These are phyloP conservation scores for Cossypha heuglini DNA, from an alignment of 2,797 vertebrate genomes.

Conservation along the genomic window DNA sequence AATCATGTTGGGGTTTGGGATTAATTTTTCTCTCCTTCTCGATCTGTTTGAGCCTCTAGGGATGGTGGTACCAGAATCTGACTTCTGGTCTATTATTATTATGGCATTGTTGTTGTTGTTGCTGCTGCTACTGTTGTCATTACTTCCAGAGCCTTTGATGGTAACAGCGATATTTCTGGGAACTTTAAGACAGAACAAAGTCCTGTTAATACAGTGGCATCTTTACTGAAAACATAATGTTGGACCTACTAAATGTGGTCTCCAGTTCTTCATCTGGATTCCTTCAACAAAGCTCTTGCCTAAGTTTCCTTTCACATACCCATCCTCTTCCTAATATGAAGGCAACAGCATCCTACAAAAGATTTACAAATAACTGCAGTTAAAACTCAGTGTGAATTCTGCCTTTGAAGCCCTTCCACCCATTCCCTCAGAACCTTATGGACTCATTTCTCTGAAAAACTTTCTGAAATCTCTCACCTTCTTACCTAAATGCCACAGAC, in stretches of 20 bases:
- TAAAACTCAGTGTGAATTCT: neutral
- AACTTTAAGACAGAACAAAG: neutral
- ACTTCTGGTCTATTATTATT: neutral
- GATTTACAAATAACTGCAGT: neutral
- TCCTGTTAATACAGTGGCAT: neutral
- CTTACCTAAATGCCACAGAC: neutral
- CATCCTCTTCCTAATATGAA: neutral
- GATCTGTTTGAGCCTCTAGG: neutral
- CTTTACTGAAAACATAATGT: neutral
- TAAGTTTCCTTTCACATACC: neutral
- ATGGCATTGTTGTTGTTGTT: neutral
- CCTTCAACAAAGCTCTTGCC: neutral
- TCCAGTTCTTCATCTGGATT: neutral
- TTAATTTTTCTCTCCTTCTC: neutral
- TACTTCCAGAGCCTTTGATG: neutral
- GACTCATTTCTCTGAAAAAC: neutral
- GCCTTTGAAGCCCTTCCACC: neutral
- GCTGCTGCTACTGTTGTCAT: neutral
- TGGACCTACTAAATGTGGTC: neutral
- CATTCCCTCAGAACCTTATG: neutral
- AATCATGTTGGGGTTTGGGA: neutral
- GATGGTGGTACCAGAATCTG: neutral
- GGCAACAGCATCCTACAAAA: neutral
- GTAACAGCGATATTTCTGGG: neutral
- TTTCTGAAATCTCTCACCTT: neutral